Percentiles rank a stretch among this genome's conserved stretches.
Evolutionary conservation across 2,888 invertebrate species (phyloP).

Genomic region (Drosophila limbata): DNA sequence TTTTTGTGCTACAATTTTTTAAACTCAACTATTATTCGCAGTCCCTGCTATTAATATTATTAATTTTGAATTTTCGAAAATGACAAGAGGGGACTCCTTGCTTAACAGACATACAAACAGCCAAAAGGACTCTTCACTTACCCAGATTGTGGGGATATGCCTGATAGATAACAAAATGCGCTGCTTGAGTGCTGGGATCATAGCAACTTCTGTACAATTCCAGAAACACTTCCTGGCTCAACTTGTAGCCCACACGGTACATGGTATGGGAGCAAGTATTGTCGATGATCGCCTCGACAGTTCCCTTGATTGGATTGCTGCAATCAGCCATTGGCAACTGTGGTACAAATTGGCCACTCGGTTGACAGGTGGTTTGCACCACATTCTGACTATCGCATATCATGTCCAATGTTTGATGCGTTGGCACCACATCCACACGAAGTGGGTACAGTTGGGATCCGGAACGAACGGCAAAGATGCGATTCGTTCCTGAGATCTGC

Average conservation of each 20-base stretch:
- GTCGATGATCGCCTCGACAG: not conserved
- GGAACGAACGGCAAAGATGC: constrained; percentile 35
- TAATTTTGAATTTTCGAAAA: too few species aligned
- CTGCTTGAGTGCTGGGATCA: not conserved
- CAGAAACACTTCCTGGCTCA: constrained; percentile 33
- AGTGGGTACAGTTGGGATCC: constrained; percentile 2
- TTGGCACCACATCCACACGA: constrained; percentile 30
- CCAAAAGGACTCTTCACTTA: constrained; percentile 27
- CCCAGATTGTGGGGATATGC: constrained; percentile 24
- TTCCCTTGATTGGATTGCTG: not conserved
- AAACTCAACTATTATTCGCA: too few species aligned
- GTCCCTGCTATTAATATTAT: too few species aligned
- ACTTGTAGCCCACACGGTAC: constrained; percentile 51
- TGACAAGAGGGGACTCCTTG: too few species aligned
- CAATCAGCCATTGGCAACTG: constrained; percentile 21
- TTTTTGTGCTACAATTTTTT: too few species aligned
- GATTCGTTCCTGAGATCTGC: constrained; percentile 29
- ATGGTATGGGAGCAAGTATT: constrained; percentile 27
- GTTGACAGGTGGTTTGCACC: constrained; percentile 21
- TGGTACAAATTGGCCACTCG: constrained; percentile 12
- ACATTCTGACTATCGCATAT: constrained; percentile 32
- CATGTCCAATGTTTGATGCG: constrained; percentile 17
- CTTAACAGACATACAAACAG: too few species aligned
- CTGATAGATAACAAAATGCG: constrained; percentile 45
- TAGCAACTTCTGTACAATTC: constrained; percentile 65